Evolutionary conservation across 2,797 vertebrate genomes (phyloP).

Genomic region (Caiman crocodilus): DNA sequence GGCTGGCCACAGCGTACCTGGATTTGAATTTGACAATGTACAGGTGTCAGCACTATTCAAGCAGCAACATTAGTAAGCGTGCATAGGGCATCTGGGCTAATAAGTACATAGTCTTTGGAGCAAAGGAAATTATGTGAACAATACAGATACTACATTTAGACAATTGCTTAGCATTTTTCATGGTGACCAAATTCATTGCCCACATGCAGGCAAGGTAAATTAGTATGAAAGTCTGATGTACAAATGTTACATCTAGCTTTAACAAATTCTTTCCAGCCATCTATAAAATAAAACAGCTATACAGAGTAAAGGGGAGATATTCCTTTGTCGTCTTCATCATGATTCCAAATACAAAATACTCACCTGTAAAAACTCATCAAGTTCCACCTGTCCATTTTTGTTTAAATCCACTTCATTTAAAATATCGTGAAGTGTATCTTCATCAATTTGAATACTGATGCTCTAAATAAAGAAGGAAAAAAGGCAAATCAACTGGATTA

Average conservation of each 20-base stretch:
- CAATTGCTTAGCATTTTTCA: neutral
- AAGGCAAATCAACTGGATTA: neutral
- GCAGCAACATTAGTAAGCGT: too few relatives aligned
- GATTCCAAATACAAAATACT: conserved; percentile 6
- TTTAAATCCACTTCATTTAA: conserved; percentile 97
- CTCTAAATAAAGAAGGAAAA: conserved; percentile 80
- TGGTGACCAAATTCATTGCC: neutral
- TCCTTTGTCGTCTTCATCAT: neutral
- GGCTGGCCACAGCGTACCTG: too few relatives aligned
- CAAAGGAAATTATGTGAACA: neutral
- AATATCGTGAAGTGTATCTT: conserved; percentile 95
- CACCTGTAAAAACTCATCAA: conserved; percentile 97
- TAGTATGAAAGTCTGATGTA: neutral
- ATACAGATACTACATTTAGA: neutral
- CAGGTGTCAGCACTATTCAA: neutral
- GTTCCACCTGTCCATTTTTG: conserved; percentile 97
- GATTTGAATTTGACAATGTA: too few relatives aligned
- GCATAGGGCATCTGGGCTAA: neutral
- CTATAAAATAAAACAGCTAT: neutral
- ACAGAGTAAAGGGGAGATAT: neutral
- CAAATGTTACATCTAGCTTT: neutral
- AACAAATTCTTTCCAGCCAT: neutral
- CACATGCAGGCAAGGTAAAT: neutral
- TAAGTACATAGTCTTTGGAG: neutral
- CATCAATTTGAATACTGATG: conserved; percentile 92